These are phyloP conservation scores for Tenualosa ilisha DNA, from an alignment of 2,797 vertebrate species.

Conservation along the genomic window DNA sequence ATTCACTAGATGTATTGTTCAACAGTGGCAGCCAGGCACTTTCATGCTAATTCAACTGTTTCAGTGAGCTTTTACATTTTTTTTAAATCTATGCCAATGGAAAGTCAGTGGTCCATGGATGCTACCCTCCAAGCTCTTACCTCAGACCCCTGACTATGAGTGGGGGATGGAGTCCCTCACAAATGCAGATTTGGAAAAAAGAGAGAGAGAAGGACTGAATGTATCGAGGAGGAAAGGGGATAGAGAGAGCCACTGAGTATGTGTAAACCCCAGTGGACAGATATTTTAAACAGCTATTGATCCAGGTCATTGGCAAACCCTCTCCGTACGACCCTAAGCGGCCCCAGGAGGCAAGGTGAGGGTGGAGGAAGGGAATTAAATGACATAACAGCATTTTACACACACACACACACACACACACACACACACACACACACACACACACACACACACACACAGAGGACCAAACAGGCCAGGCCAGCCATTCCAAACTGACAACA, in stretches of 20 bases:
- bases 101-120: background rate
- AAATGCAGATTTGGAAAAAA: background rate
- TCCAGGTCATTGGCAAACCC: conserved; percentile 75
- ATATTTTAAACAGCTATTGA: conserved; percentile 82
- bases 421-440: background rate
- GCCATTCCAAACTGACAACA: background rate
- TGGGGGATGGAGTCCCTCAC: background rate
- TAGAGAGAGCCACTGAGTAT: conserved; percentile 54
- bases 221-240: conserved; percentile 41
- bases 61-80: background rate
- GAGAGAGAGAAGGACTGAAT: background rate
- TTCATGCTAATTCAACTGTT: background rate
- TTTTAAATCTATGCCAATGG: background rate
- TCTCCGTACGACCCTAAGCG: conserved; percentile 67
- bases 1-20: background rate
- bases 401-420: background rate
- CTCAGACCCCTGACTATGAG: background rate
- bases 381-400: conserved; percentile 49
- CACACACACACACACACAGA: background rate
- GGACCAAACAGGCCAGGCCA: background rate
- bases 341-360: conserved; percentile 60
- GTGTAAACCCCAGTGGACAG: conserved; percentile 69
- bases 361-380: conserved; percentile 48
- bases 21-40: background rate
- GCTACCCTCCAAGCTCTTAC: background rate